phyloP scores from a whole-genome alignment of 53 echinoderm and acorn worm genomes.

The Paracentrotus lividus region DNA sequence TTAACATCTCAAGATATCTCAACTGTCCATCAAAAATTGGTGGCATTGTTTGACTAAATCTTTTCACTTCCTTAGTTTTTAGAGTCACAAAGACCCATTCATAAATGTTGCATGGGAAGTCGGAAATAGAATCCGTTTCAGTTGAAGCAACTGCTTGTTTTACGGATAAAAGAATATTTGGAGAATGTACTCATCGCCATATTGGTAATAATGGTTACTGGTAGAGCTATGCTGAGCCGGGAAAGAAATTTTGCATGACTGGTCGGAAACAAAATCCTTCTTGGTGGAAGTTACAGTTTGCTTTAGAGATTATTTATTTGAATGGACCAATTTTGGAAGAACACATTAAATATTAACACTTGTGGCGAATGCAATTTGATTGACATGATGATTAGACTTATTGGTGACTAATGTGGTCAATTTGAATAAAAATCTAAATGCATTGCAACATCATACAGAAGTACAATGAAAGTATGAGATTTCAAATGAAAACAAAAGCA shows the following conservation, averaged over 20 bases:
- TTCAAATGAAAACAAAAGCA: background rate
- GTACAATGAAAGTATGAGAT: background rate
- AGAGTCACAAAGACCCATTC: background rate
- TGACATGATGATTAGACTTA: background rate
- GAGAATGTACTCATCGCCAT: background rate
- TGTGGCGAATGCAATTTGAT: background rate
- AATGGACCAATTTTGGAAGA: background rate
- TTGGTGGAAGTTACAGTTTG: slow-evolving; percentile 6
- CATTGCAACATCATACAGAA: background rate
- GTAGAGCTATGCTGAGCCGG: background rate
- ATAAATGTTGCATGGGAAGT: background rate
- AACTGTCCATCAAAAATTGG: background rate
- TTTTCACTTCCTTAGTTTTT: background rate
- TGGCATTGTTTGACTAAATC: background rate
- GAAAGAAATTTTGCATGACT: no score
- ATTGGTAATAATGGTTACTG: background rate
- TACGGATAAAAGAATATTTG: background rate
- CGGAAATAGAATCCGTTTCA: background rate
- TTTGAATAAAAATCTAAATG: background rate
- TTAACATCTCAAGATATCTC: background rate
- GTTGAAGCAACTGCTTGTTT: background rate
- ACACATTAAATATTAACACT: background rate
- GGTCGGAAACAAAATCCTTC: background rate
- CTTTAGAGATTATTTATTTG: background rate
- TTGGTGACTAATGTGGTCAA: background rate